Percentiles rank a stretch among this genome's conserved stretches.
These are phyloP conservation scores for Onychorhynchus coronatus DNA, from an alignment of 2,113 vertebrate genomes.

Conservation along the genomic window DNA sequence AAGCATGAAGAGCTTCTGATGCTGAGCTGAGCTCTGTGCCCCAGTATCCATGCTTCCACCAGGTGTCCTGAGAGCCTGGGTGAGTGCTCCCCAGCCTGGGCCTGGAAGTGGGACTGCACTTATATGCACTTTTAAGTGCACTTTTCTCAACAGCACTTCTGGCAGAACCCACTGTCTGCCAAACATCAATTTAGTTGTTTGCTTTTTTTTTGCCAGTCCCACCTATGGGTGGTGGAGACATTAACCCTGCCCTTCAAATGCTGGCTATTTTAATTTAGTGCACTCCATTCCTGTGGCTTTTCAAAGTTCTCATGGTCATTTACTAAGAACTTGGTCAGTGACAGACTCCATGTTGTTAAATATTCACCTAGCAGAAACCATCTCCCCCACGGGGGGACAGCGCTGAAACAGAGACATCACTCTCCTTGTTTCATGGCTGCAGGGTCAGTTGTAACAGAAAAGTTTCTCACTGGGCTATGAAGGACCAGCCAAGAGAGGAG, in stretches of 20 bases:
- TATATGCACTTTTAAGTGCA: background rate
- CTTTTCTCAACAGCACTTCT: background rate
- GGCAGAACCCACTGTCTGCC: background rate
- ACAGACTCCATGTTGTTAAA: background rate
- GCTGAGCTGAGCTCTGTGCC: background rate
- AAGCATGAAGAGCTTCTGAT: background rate
- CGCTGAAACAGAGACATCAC: background rate
- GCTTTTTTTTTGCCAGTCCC: background rate
- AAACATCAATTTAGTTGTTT: background rate
- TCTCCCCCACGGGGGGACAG: background rate
- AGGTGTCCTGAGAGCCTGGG: constrained; percentile 67
- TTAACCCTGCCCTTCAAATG: background rate
- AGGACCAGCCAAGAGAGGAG: background rate
- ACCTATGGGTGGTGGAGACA: background rate
- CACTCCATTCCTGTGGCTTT: background rate
- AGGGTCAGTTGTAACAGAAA: background rate
- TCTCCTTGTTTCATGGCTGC: background rate
- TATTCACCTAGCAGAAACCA: background rate
- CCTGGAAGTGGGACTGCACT: background rate
- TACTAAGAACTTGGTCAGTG: background rate
- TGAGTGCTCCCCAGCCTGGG: background rate
- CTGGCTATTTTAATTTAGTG: background rate
- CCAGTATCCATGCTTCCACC: background rate
- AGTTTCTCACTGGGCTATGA: background rate
- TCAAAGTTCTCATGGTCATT: background rate